Evolutionary conservation across 2,888 invertebrate species (phyloP), one percentile per base, ranked within the genome.

Genomic region (Apeira syringaria): DNA sequence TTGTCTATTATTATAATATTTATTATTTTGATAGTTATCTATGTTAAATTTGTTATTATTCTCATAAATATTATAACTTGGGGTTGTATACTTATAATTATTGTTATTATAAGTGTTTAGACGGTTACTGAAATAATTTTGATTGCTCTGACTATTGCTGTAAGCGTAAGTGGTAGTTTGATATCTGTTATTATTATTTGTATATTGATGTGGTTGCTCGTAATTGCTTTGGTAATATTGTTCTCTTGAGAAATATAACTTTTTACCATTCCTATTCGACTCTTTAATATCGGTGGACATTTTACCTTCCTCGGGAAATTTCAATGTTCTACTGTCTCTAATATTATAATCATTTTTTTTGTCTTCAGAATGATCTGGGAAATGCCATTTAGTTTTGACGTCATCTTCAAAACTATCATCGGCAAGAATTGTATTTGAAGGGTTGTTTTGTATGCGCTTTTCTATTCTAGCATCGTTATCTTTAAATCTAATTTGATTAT

Each of bases 361-460:
- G 5, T 59, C 55, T 31, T 63, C 47, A 5, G 30, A 30, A 45
- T 28, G 36, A 12, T 50, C 68, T 9, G 88, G 85, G 47, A 86
- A 85, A 0, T 56, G 46, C 73, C 76, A 83, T 63, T 72, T 76
- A 0, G 66, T 59, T 15, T 40, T 56, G 35, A 60, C 50, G 18
- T 59, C 36, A 29, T 51, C 50, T 28, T 50, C 32, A 42, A 52
- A 38, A 35, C 15, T 43, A 13, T 59, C 52, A n/a, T 36, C 32
- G 5, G 15, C 20, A 40, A 47, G 26, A 18, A 59, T 48, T 36
- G 56, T 51, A 1, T 57, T 53, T 35, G 56, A 52, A 22, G 73
- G 79, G 45, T 65, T 79, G 45, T 80, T 83, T 61, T 85, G 79
- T 48, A 86, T 83, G 6, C 85, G 68, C 53, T 71, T 76, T 47